Evolutionary conservation across 2,113 vertebrate species (phyloP).

Genomic region (Psilopsiagon aurifrons): DNA sequence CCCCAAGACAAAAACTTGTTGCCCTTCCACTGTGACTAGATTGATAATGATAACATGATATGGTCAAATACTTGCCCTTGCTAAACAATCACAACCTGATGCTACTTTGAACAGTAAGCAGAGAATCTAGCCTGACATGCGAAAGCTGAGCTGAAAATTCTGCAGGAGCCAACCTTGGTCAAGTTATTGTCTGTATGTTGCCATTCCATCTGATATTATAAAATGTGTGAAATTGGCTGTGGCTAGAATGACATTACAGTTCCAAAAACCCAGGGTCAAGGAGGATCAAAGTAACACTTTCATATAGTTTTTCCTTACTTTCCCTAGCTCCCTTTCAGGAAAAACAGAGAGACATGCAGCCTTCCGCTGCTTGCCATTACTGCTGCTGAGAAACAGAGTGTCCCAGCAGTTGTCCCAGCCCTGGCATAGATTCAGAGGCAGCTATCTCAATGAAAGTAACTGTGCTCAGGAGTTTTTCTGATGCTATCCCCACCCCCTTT

Average conservation of each 20-base stretch:
- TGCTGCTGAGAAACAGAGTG: not conserved
- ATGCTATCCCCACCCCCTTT: not conserved
- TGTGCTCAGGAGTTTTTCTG: not conserved
- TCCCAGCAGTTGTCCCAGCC: not conserved
- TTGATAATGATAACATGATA: not conserved
- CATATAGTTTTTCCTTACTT: not conserved
- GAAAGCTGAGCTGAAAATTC: not conserved
- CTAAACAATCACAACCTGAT: not conserved
- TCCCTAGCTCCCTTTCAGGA: not conserved
- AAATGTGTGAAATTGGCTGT: not conserved
- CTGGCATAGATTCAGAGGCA: not conserved
- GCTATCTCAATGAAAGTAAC: not conserved
- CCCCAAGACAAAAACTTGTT: not conserved
- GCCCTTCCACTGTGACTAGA: not conserved
- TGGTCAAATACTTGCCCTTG: not conserved
- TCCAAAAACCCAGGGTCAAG: not conserved
- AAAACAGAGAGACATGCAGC: not conserved
- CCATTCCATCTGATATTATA: not conserved
- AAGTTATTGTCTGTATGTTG: not conserved
- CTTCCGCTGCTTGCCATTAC: rapidly evolving
- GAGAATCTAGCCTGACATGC: not conserved
- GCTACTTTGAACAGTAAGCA: not conserved
- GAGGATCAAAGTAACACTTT: not conserved
- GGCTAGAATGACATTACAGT: not conserved
- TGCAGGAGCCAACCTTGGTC: not conserved